Conservation (phyloP, 2,888 invertebrate genomes). For the Hypselothyrea guttata region DNA sequence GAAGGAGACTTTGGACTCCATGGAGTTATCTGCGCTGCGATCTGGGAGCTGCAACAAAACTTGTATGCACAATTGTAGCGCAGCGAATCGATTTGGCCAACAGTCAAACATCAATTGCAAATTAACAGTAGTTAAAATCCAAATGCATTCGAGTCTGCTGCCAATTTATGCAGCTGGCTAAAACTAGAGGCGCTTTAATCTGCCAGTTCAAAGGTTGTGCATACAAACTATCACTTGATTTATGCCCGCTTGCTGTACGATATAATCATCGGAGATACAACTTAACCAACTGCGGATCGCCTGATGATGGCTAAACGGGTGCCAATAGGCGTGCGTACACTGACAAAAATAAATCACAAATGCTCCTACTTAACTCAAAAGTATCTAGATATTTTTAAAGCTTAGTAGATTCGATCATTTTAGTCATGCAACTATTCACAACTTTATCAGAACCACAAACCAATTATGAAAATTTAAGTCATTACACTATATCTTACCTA, state of each 20-base stretch:
- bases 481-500: too few relatives aligned
- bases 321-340: constrained; percentile 18
- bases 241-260: constrained; percentile 23
- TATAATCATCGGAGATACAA: constrained; percentile 29
- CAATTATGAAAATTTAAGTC: too few relatives aligned
- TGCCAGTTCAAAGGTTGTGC: constrained; percentile 49
- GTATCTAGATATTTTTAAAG: too few relatives aligned
- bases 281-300: constrained; percentile 3
- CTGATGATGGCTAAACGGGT: constrained; percentile 40
- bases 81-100: constrained; percentile 64
- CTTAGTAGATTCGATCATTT: too few relatives aligned
- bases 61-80: too few relatives aligned
- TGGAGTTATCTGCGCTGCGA: too few relatives aligned
- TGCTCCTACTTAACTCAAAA: too few relatives aligned
- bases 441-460: too few relatives aligned
- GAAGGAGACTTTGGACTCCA: background rate
- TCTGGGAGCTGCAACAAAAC: too few relatives aligned
- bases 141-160: constrained; percentile 50
- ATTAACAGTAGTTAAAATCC: constrained; percentile 70
- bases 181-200: constrained; percentile 40
- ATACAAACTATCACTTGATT: constrained; percentile 29
- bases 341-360: too few relatives aligned
- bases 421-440: too few relatives aligned
- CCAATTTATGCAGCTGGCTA: constrained; percentile 55
- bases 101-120: constrained; percentile 65